Percentiles rank a stretch among this genome's conserved stretches.
phyloP scores from a whole-genome alignment of 2,888 invertebrate species.

The Capitulum mitella region DNA sequence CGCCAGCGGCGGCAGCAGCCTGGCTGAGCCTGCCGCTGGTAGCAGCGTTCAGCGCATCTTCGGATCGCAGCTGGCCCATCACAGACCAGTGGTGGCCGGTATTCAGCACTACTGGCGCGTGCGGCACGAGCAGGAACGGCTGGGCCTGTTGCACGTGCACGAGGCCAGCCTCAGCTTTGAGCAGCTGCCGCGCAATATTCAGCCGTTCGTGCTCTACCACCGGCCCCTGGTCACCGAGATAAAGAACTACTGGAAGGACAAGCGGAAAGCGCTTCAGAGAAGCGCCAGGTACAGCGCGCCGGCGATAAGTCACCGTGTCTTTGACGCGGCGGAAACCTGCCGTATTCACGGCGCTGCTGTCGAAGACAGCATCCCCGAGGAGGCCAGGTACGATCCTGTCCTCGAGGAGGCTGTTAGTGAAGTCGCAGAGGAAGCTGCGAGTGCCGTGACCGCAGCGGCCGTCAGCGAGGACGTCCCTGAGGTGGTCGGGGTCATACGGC shows the following conservation, averaged over 20 bases:
- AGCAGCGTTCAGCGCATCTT: background rate
- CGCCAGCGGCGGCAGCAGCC: too few species aligned
- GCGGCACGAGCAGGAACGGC: background rate
- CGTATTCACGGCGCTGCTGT: too few species aligned
- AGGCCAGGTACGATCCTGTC: too few species aligned
- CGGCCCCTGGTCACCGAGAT: background rate
- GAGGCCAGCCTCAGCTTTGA: background rate
- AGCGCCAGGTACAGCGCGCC: background rate
- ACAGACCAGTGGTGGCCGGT: background rate
- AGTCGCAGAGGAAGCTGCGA: too few species aligned
- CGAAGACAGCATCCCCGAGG: too few species aligned
- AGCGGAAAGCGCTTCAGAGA: background rate
- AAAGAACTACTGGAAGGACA: background rate
- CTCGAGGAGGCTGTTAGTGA: too few species aligned
- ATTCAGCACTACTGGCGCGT: background rate
- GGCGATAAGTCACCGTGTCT: background rate
- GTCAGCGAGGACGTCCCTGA: too few species aligned
- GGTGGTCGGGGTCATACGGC: too few species aligned
- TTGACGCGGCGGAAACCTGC: too few species aligned
- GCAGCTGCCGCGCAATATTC: slow-evolving; percentile 8
- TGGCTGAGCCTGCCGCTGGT: too few species aligned
- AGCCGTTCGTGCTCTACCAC: slow-evolving; percentile 19
- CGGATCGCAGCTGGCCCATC: background rate
- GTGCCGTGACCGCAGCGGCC: too few species aligned
- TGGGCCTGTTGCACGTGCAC: background rate